Evolutionary conservation across 1,140 invertebrate species (phyloP).

Genomic region (Acyrthosiphon pisum): DNA sequence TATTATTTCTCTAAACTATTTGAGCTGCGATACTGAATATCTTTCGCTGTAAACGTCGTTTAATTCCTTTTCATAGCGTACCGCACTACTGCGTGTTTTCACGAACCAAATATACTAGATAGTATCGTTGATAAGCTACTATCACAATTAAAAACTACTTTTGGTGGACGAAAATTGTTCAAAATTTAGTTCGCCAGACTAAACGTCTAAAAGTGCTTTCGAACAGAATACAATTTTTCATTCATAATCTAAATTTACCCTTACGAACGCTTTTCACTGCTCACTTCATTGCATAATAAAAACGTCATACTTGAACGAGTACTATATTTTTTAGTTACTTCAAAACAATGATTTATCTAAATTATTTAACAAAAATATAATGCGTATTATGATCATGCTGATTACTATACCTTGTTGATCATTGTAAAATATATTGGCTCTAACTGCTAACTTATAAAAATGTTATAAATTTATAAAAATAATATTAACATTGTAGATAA

Average conservation of each 20-base stretch:
- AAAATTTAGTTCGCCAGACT: neutral
- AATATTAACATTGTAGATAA: neutral
- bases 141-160: neutral
- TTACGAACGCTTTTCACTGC: no score
- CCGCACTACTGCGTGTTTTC: accelerated
- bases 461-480: neutral
- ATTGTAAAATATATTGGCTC: neutral
- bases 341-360: no score
- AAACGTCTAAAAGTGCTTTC: neutral
- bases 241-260: neutral
- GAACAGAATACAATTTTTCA: neutral
- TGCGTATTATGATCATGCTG: no score
- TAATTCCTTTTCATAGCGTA: neutral
- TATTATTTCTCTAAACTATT: no score
- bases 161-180: neutral
- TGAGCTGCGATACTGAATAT: neutral
- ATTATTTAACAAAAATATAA: no score
- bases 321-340: neutral
- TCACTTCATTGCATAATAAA: no score
- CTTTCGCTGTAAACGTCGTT: neutral
- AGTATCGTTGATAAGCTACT: neutral
- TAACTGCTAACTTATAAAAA: no score
- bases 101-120: neutral
- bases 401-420: no score
- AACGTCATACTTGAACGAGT: neutral